Percentiles rank a stretch among this genome's conserved stretches.
phyloP scores from a whole-genome alignment of 2,888 invertebrate species.

The Ischnura elegans region DNA sequence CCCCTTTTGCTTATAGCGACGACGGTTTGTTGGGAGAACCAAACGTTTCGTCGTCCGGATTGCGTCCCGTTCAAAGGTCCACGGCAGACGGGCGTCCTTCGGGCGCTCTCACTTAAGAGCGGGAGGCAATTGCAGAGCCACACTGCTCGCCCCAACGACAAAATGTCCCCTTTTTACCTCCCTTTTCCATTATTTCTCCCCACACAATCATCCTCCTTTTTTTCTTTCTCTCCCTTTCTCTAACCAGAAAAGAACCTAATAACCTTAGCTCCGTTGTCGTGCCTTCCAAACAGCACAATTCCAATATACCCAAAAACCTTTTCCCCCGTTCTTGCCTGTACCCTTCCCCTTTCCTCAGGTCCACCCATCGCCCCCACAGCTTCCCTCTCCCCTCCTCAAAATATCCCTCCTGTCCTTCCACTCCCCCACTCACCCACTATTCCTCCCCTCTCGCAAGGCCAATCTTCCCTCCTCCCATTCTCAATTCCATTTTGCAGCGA shows the following conservation, averaged over 20 bases:
- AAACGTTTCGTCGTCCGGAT: not conserved
- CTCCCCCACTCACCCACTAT: not conserved
- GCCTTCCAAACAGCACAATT: not conserved
- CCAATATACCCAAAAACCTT: slow-evolving; percentile 16
- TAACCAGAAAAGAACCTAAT: slow-evolving; percentile 20
- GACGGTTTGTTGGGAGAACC: not conserved
- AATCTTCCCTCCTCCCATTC: not conserved
- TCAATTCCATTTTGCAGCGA: not conserved
- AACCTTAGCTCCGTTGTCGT: slow-evolving; percentile 12
- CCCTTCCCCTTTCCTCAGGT: not conserved
- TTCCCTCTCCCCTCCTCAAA: not conserved
- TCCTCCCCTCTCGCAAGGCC: not conserved
- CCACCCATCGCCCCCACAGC: not conserved
- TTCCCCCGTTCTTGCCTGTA: not conserved
- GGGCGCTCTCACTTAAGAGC: not conserved
- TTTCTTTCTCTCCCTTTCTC: not conserved
- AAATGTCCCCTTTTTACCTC: not conserved
- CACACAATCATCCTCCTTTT: not conserved
- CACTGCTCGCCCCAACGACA: not conserved
- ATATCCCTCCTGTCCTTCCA: not conserved
- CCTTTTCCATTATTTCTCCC: not conserved
- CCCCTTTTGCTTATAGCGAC: not conserved
- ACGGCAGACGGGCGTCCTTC: not conserved
- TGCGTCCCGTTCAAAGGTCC: not conserved
- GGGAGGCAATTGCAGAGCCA: not conserved